These are phyloP conservation scores for Muscicapa adusta DNA, from an alignment of 2,113 vertebrate species.

Conservation along the genomic window DNA sequence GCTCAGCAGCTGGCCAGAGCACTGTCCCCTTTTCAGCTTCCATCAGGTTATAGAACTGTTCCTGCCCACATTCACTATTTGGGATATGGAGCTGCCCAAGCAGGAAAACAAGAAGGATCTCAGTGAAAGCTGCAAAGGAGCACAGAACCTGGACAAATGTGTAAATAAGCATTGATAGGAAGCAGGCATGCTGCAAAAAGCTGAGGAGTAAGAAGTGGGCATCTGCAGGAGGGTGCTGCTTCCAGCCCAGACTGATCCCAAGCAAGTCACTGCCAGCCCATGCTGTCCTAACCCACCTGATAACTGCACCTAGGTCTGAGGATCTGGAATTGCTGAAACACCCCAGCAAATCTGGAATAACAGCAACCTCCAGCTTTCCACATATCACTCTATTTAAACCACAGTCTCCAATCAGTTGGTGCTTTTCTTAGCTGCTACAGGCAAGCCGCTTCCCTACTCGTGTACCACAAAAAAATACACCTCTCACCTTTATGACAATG, in stretches of 20 bases:
- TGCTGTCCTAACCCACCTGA: not conserved
- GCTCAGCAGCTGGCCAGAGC: not conserved
- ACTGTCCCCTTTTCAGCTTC: fast-evolving
- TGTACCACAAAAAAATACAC: not conserved
- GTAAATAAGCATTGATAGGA: not conserved
- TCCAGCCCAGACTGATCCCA: not conserved
- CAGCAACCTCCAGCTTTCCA: not conserved
- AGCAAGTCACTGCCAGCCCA: not conserved
- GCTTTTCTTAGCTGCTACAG: not conserved
- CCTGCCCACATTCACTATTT: not conserved
- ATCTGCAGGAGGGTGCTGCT: not conserved
- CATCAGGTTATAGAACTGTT: not conserved
- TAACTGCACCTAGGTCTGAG: fast-evolving
- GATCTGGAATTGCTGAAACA: not conserved
- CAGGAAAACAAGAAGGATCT: not conserved
- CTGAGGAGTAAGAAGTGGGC: not conserved
- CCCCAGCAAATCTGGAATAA: not conserved
- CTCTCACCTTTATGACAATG: not conserved
- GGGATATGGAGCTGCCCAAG: not conserved
- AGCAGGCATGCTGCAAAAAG: not conserved
- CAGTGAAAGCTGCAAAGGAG: not conserved
- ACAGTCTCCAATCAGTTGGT: not conserved
- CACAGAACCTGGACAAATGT: not conserved
- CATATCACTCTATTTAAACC: not conserved
- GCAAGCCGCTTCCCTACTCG: fast-evolving